phyloP scores from a whole-genome alignment of 1,140 invertebrate genomes.

The Polypedilum pembai region DNA sequence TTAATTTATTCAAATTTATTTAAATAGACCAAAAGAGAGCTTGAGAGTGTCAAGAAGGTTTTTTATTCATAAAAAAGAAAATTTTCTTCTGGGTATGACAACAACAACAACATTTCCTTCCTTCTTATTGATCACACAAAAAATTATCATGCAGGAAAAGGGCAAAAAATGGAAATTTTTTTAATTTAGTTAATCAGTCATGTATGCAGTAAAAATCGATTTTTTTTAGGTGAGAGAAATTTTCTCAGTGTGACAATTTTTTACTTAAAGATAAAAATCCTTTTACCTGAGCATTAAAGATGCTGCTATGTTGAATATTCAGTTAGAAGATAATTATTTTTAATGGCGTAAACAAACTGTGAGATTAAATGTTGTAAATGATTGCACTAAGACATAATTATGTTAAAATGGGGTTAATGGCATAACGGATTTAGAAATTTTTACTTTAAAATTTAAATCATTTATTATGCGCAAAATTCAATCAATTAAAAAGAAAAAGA shows the following conservation, averaged over 20 bases:
- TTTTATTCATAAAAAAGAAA: background rate
- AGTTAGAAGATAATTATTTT: conserved; percentile 19
- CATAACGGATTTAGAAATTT: too few relatives aligned
- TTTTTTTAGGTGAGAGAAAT: background rate
- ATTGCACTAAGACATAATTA: conserved; percentile 2
- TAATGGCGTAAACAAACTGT: conserved; percentile 17
- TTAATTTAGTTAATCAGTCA: background rate
- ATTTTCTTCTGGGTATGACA: background rate
- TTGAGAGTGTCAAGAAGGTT: background rate
- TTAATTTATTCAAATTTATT: conserved; percentile 20
- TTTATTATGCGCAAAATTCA: background rate
- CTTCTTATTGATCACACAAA: background rate
- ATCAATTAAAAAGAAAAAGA: background rate
- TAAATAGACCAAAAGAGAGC: conserved; percentile 6
- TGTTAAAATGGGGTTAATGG: background rate
- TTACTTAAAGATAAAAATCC: background rate
- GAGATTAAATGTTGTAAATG: conserved; percentile 18
- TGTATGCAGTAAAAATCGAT: background rate
- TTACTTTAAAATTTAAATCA: background rate
- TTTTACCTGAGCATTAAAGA: background rate
- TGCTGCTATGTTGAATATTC: background rate
- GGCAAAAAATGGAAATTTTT: conserved; percentile 4
- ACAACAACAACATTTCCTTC: background rate
- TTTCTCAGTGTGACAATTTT: conserved; percentile 11
- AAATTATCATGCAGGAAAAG: background rate